A percentile compares a stretch with the other conserved stretches of the same genome.
Conservation (phyloP, 2,113 vertebrate species). For the Chiloscyllium plagiosum region DNA sequence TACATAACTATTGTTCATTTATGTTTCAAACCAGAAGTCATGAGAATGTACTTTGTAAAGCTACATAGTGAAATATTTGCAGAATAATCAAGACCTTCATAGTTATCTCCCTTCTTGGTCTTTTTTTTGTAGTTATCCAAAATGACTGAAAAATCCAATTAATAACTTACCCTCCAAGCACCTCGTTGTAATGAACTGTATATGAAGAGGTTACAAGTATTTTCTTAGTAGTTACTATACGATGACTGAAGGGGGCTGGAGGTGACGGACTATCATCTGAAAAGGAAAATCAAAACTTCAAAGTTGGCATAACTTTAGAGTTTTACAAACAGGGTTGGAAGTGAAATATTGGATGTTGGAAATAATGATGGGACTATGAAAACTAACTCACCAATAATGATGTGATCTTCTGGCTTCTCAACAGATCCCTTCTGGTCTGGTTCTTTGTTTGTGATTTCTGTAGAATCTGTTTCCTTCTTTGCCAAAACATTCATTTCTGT, state of each 20-base stretch:
- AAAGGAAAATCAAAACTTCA: conserved; percentile 37
- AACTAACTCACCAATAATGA: conserved; percentile 46
- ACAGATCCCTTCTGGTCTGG: neutral
- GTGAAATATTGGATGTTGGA: neutral
- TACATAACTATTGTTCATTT: neutral
- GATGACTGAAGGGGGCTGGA: conserved; percentile 74
- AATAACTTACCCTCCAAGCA: conserved; percentile 73
- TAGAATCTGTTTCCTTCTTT: neutral
- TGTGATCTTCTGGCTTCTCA: conserved; percentile 37
- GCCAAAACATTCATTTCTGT: conserved; percentile 35
- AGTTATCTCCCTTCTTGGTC: neutral
- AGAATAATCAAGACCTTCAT: neutral
- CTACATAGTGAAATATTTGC: neutral
- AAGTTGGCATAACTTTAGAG: neutral
- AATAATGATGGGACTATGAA: neutral
- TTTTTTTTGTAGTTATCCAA: neutral
- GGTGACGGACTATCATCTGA: conserved; percentile 75
- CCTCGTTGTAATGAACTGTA: conserved; percentile 55
- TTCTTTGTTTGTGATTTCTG: neutral
- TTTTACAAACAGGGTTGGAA: conserved; percentile 12
- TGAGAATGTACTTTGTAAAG: neutral
- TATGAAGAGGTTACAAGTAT: conserved; percentile 56
- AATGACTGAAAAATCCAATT: too few relatives aligned
- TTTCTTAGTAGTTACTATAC: conserved; percentile 67
- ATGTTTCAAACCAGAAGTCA: neutral